Percentiles rank a stretch among this genome's conserved stretches.
phyloP scores from a whole-genome alignment of 2,797 vertebrate genomes.

The Acrocephalus scirpaceus region DNA sequence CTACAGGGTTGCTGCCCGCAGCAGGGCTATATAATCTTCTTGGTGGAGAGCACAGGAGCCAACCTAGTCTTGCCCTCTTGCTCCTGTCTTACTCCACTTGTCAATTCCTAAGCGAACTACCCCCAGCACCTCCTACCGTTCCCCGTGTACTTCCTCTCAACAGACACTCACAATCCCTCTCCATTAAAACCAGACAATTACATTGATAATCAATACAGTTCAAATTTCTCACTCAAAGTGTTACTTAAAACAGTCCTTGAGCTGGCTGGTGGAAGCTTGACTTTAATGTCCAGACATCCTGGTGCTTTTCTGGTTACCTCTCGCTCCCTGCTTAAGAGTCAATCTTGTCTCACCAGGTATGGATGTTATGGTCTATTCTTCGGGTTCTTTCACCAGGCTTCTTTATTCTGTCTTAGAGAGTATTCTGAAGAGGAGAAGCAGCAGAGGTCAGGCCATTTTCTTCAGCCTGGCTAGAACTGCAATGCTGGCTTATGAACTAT shows the following conservation, averaged over 20 bases:
- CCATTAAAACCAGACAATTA: not conserved
- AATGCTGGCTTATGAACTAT: not conserved
- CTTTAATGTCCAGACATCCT: not conserved
- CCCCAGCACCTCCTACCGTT: not conserved
- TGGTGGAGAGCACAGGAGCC: not conserved
- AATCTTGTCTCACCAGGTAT: not conserved
- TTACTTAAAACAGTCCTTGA: not conserved
- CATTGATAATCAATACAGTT: not conserved
- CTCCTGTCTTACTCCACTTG: not conserved
- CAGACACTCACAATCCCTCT: not conserved
- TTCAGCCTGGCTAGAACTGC: not conserved
- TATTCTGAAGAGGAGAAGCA: not conserved
- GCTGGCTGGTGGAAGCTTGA: not conserved
- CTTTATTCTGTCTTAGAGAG: not conserved
- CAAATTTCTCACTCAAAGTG: not conserved
- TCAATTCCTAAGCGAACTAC: not conserved
- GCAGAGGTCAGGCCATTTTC: not conserved
- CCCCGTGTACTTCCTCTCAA: not conserved
- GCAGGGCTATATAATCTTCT: not conserved
- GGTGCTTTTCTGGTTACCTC: not conserved
- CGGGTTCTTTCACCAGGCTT: not conserved
- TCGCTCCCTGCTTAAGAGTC: not conserved
- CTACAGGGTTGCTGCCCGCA: not conserved
- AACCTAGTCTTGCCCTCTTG: not conserved
- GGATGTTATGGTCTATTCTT: not conserved